phyloP scores from a whole-genome alignment of 2,797 vertebrate genomes.

The Halcyon badia region DNA sequence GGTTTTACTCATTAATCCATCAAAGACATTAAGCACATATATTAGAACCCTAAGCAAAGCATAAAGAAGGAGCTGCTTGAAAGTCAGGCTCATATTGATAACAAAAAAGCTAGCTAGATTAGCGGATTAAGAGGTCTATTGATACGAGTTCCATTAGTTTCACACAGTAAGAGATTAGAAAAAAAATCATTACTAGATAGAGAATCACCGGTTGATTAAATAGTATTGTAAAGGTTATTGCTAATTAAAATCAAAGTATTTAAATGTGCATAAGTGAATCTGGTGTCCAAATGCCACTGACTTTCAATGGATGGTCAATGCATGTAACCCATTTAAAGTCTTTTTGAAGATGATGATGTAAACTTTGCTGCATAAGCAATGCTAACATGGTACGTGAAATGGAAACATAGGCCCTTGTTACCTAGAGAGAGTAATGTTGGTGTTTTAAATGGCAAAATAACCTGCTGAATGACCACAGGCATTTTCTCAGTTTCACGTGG shows the following conservation, averaged over 20 bases:
- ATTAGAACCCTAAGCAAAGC: constrained; percentile 12
- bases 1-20: not conserved
- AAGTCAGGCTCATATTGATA: not conserved
- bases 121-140: not conserved
- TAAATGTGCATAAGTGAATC: not conserved
- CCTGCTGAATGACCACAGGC: not conserved
- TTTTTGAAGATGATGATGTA: not conserved
- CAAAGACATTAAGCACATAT: not conserved
- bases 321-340: not conserved
- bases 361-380: not conserved
- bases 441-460: not conserved
- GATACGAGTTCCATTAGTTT: not conserved
- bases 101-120: not conserved
- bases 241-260: not conserved
- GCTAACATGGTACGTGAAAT: not conserved
- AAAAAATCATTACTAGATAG: not conserved
- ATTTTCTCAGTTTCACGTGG: not conserved
- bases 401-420: not conserved
- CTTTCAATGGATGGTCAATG: not conserved
- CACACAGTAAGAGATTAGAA: not conserved
- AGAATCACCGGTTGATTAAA: not conserved
- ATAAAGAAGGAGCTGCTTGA: constrained; percentile 5
- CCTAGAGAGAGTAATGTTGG: not conserved
- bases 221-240: not conserved
- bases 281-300: not conserved